Evolutionary conservation across 2,888 invertebrate genomes (phyloP).

Genomic region (Polylopha cassiicola): DNA sequence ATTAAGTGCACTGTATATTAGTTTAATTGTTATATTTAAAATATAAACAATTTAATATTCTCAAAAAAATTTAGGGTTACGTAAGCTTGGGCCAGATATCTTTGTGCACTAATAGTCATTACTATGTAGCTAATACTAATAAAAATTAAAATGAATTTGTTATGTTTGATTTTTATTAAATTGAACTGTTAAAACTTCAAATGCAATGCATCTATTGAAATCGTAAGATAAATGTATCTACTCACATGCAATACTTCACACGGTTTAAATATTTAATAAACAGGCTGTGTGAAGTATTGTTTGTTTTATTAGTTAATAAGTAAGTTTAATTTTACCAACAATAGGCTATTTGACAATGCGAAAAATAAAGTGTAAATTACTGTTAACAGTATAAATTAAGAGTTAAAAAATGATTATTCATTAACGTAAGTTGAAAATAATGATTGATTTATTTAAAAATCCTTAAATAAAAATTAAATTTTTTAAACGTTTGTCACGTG

Average conservation of each 20-base stretch:
- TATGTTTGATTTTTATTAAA: conserved; percentile 73
- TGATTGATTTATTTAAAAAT: too few species aligned
- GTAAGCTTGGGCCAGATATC: conserved; percentile 56
- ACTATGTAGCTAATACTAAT: conserved; percentile 42
- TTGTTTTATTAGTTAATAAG: conserved; percentile 45
- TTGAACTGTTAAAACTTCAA: conserved; percentile 71
- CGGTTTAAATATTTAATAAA: conserved; percentile 2
- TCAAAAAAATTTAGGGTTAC: conserved; percentile 33
- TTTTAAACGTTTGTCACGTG: too few species aligned
- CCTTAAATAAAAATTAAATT: too few species aligned
- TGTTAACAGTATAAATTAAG: too few species aligned
- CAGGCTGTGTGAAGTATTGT: conserved; percentile 36
- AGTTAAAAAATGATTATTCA: too few species aligned
- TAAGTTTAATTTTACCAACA: conserved; percentile 23
- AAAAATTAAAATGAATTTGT: conserved; percentile 54
- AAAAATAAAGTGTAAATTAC: too few species aligned
- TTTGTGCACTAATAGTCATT: conserved; percentile 53
- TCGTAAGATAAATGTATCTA: conserved; percentile 74
- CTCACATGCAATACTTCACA: conserved; percentile 51
- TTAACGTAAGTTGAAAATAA: too few species aligned
- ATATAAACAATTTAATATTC: conserved; percentile 9
- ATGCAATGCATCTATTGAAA: conserved; percentile 75
- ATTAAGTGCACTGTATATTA: too few species aligned
- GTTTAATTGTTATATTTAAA: conserved; percentile 1
- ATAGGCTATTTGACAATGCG: conserved; percentile 7